Percentiles rank a stretch among this genome's conserved stretches.
Conservation (phyloP, 2,113 vertebrate genomes). For the Sebastes fasciatus region DNA sequence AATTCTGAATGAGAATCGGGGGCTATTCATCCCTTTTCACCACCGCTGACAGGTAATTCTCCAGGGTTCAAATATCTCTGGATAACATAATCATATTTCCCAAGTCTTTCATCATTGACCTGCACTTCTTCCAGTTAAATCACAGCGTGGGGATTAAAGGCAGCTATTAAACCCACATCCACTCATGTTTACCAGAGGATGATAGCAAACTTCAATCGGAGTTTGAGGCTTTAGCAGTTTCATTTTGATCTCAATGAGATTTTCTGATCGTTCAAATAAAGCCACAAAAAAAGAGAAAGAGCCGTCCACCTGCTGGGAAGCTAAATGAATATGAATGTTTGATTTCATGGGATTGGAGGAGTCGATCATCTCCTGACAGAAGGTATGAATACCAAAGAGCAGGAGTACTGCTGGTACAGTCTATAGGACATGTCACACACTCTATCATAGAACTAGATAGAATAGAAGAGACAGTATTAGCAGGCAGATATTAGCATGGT, state of each 20-base stretch:
- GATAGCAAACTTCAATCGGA: conserved; percentile 83
- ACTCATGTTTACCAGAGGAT: conserved; percentile 81
- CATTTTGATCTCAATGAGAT: conserved; percentile 81
- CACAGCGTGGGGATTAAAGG: conserved; percentile 81
- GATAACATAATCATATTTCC: conserved; percentile 74
- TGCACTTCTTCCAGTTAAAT: conserved; percentile 67
- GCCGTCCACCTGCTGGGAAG: conserved; percentile 62
- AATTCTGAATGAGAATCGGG: conserved; percentile 60
- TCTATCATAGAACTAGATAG: no score
- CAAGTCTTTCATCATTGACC: conserved; percentile 71
- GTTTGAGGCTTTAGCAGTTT: conserved; percentile 78
- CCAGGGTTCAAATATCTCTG: conserved; percentile 69
- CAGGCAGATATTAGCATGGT: no score
- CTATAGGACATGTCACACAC: conserved; percentile 7
- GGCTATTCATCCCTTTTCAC: conserved; percentile 53
- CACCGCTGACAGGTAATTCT: conserved; percentile 68
- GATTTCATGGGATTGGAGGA: conserved; percentile 69
- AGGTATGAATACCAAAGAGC: conserved; percentile 71
- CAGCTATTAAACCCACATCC: conserved; percentile 84
- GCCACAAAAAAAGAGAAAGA: conserved; percentile 69
- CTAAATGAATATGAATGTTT: conserved; percentile 73
- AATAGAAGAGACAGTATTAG: no score
- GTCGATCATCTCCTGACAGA: conserved; percentile 67
- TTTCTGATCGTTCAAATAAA: conserved; percentile 77
- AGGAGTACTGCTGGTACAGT: conserved; percentile 64